Evolutionary conservation across 1,140 invertebrate species (phyloP).

Genomic region (Polyergus mexicanus): DNA sequence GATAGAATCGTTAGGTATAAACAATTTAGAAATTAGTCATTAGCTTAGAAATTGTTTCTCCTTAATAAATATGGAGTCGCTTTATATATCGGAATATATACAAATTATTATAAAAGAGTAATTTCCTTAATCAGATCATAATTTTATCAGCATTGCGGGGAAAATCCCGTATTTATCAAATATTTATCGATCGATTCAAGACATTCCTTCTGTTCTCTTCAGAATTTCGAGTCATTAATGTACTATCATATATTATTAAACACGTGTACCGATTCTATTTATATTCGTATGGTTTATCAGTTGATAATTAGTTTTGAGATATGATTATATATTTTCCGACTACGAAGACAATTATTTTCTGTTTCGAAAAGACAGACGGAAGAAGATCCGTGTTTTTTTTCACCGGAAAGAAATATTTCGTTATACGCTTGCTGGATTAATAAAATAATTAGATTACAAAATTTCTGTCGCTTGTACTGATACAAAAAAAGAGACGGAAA

Average conservation of each 20-base stretch:
- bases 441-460: slow-evolving; percentile 11
- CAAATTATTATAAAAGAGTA: neutral
- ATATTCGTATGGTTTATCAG: neutral
- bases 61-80: neutral
- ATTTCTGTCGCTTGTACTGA: neutral
- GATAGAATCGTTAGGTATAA: neutral
- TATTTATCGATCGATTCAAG: neutral
- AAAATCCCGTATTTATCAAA: no score
- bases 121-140: neutral
- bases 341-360: neutral
- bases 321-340: neutral
- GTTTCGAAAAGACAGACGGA: neutral
- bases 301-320: neutral
- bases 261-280: neutral
- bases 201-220: neutral
- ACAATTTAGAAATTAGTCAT: slow-evolving; percentile 12
- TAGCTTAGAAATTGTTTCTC: neutral
- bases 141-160: no score
- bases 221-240: neutral
- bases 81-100: neutral
- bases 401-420: slow-evolving; percentile 10
- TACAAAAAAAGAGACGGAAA: slow-evolving; percentile 22
- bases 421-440: neutral
- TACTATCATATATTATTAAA: neutral
- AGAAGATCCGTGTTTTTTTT: neutral